Base-by-base conservation (phyloP, 2,888 invertebrate species). In the Cephalotes varians region DNA sequence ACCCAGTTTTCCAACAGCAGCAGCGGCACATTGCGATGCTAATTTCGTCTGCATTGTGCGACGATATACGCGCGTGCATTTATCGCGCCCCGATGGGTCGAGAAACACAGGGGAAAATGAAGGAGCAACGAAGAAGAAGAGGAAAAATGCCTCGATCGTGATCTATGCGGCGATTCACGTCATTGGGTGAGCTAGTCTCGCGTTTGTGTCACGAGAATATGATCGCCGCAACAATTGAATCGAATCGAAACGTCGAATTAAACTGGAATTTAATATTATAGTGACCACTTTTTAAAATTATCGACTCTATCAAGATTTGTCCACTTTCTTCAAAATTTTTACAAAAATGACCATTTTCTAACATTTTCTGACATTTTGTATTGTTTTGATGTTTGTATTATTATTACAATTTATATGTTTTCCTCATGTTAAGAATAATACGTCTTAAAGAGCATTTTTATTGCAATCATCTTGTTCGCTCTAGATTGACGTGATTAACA, bases 1-100 rank as follows among this genome's bases (percentile, higher is more conserved):
- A 88, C 89, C 90, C 87, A 91, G 88, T 90, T 91, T 92, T 88
- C 83, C 85, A 85, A 65, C 84, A 54, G 84, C 77, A 85, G 62
- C 84, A 47, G 84, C 74, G 64, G 37, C 49, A 64, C 83, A 90
- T 90, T 88, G 86, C 91, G 79, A 91, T 91, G 90, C 83, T 89
- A 91, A 91, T 91, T 89, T 85, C 71, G 62, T 60, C 62, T 82
- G 86, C 80, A 86, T 85, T 83, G 81, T 81, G 76, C 31, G 25
- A 54, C 44, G 40, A 62, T 34, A 47, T 34, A 72, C 54, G 44
- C 69, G 28, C 51, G 12, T 69, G 56, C 56, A 58, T 77, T 77
- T 56, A 77, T 28, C 7, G 37, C 37, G 31, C 12, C 28, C 9
- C 37, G 51, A 12, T 47, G 21, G 54, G 21, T 56, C 54, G 56